Conservation (phyloP, 2,797 vertebrate species). For the Psittacula echo region DNA sequence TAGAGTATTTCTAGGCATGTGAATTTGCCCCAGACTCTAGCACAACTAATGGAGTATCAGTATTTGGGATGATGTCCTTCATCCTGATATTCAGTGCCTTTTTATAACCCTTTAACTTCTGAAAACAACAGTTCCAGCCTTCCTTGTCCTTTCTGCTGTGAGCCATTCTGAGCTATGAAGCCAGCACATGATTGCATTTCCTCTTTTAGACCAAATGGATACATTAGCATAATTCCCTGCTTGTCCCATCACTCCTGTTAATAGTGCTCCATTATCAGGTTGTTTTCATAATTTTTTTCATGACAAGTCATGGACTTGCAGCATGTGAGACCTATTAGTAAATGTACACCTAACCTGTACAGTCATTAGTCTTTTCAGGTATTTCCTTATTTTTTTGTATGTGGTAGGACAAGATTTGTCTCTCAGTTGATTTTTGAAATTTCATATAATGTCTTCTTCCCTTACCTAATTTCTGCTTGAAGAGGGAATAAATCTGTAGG, state of each 20-base stretch:
- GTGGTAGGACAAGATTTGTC: not conserved
- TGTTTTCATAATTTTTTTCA: not conserved
- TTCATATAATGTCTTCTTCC: not conserved
- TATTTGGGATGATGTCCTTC: not conserved
- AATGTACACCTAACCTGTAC: not conserved
- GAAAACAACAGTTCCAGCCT: not conserved
- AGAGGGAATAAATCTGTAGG: not conserved
- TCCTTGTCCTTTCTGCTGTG: not conserved
- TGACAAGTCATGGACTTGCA: not conserved
- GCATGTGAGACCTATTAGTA: not conserved
- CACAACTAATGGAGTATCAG: not conserved
- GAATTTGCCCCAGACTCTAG: not conserved
- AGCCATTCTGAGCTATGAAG: not conserved
- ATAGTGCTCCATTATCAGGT: not conserved
- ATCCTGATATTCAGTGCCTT: not conserved
- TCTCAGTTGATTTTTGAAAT: not conserved
- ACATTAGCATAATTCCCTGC: not conserved
- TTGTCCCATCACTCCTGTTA: not conserved
- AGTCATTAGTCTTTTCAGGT: not conserved
- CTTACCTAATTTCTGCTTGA: not conserved
- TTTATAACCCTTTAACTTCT: not conserved
- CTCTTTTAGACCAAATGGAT: not conserved
- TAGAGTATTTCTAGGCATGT: not conserved
- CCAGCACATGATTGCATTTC: not conserved
- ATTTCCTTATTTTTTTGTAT: not conserved